Percentiles rank a stretch among this genome's conserved stretches.
phyloP scores from a whole-genome alignment of 2,888 invertebrate species.

The Microctonus aethiopoides region DNA sequence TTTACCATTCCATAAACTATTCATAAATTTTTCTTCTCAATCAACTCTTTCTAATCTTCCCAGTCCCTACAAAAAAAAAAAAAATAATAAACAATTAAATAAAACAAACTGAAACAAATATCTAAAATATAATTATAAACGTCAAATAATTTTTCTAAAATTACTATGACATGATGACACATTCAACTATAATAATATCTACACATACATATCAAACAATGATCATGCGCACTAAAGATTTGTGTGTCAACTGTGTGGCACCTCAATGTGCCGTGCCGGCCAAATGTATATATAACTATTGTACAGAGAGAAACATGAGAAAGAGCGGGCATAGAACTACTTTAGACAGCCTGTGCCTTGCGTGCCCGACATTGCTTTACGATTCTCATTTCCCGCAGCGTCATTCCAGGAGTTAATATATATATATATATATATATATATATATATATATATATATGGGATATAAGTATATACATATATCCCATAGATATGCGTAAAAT shows the following conservation, averaged over 20 bases:
- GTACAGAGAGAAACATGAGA: not conserved
- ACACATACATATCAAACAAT: not conserved
- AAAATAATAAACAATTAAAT: not conserved
- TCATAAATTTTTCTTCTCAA: not conserved
- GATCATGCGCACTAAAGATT: not conserved
- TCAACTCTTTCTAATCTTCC: too few relatives aligned
- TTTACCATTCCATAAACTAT: not conserved
- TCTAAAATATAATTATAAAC: not conserved
- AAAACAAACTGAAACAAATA: not conserved
- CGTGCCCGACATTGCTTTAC: slow-evolving; percentile 59
- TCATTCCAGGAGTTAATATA: slow-evolving; percentile 53
- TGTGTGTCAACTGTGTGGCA: not conserved
- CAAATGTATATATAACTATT: not conserved
- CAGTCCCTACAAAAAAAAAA: too few relatives aligned
- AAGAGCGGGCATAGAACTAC: slow-evolving; percentile 31
- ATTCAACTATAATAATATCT: not conserved
- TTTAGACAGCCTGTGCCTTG: slow-evolving; percentile 46
- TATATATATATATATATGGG: too few relatives aligned
- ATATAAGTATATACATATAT: not conserved
- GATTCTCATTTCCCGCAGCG: slow-evolving; percentile 61
- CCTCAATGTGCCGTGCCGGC: not conserved
- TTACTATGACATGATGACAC: not conserved
- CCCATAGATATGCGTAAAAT: slow-evolving; percentile 6
- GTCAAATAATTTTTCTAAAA: not conserved
- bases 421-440: too few relatives aligned